Percentiles rank a stretch among this genome's conserved stretches.
Conservation (phyloP, 2,797 vertebrate genomes). For the Gymnothorax javanicus region DNA sequence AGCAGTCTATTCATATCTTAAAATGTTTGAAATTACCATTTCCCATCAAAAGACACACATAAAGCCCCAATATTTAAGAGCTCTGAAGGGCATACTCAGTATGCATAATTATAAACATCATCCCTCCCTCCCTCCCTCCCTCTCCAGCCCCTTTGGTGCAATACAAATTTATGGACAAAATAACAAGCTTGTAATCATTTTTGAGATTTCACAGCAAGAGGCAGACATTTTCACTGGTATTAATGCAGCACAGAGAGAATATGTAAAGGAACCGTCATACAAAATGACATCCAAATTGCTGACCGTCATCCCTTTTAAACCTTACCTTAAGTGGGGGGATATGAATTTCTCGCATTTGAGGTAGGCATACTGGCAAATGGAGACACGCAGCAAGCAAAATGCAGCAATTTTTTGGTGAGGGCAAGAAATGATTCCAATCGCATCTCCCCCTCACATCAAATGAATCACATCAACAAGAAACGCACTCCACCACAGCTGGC, state of each 20-base stretch:
- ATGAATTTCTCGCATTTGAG: neutral
- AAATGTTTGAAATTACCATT: constrained; percentile 20
- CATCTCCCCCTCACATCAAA: neutral
- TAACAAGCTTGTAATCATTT: constrained; percentile 10
- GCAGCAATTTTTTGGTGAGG: neutral
- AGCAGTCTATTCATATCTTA: constrained; percentile 19
- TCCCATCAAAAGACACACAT: constrained; percentile 24
- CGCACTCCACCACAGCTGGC: neutral
- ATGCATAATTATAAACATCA: constrained; percentile 16
- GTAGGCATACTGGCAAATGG: neutral
- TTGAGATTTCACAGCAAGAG: constrained; percentile 1
- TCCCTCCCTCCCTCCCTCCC: neutral
- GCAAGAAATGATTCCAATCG: neutral
- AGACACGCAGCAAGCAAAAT: neutral
- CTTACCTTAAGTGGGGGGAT: neutral
- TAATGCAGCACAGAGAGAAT: neutral
- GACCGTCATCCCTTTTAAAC: neutral
- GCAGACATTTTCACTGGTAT: constrained; percentile 12
- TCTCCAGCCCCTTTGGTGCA: neutral
- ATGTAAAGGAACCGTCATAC: neutral
- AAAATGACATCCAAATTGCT: neutral
- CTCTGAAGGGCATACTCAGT: constrained; percentile 23
- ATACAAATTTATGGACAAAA: constrained; percentile 21
- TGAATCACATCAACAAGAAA: neutral
- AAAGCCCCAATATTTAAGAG: constrained; percentile 7